phyloP scores from a whole-genome alignment of 1,140 invertebrate species.

The Monochamus saltuarius region DNA sequence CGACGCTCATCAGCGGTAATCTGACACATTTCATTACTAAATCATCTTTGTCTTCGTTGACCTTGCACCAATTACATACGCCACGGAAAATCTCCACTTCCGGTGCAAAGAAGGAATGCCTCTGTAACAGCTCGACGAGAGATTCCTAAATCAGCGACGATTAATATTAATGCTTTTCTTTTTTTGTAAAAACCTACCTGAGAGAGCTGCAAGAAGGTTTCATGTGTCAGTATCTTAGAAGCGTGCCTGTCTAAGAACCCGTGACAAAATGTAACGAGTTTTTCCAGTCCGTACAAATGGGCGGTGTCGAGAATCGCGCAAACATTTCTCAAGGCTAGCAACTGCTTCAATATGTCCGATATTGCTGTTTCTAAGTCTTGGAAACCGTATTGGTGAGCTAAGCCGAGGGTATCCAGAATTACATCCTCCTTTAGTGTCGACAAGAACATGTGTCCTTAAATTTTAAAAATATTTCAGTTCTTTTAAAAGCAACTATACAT shows the following conservation, averaged over 20 bases:
- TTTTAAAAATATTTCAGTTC: conserved; percentile 1
- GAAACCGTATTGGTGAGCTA: conserved; percentile 96
- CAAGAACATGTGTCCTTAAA: conserved; percentile 75
- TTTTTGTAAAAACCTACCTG: conserved; percentile 57
- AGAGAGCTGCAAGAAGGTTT: conserved; percentile 82
- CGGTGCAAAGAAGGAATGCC: conserved; percentile 94
- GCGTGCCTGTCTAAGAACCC: conserved; percentile 90
- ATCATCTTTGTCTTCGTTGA: conserved; percentile 61
- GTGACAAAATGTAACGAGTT: conserved; percentile 66
- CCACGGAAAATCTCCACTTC: conserved; percentile 95
- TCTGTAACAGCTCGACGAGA: conserved; percentile 78
- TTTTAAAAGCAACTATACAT: background rate
- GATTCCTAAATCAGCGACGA: conserved; percentile 59
- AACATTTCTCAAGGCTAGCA: conserved; percentile 84
- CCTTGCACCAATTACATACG: conserved; percentile 81
- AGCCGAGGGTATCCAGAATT: conserved; percentile 81
- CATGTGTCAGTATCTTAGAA: conserved; percentile 76
- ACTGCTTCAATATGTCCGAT: conserved; percentile 88
- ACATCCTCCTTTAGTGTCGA: conserved; percentile 81
- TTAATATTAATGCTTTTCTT: conserved; percentile 6
- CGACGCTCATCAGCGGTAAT: conserved; percentile 82
- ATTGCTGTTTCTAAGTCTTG: conserved; percentile 87
- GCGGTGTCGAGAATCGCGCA: conserved; percentile 92
- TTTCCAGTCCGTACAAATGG: conserved; percentile 62
- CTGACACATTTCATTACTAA: conserved; percentile 68